These are phyloP conservation scores for Frankliniella fusca DNA, from an alignment of 2,888 invertebrate species.

Conservation along the genomic window DNA sequence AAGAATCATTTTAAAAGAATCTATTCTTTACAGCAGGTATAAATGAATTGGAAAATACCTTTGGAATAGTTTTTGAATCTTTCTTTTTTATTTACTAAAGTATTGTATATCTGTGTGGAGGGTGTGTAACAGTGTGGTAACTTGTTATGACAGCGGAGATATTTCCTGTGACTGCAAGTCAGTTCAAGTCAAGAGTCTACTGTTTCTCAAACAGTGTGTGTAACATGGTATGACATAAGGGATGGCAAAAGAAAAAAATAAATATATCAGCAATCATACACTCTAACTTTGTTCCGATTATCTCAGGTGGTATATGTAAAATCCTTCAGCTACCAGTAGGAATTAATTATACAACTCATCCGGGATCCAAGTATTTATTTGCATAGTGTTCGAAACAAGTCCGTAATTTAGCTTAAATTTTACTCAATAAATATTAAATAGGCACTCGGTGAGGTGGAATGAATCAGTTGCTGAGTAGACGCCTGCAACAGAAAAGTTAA, in stretches of 20 bases:
- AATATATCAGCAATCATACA: constrained; percentile 26
- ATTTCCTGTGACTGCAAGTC: constrained; percentile 26
- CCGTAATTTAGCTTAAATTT: neutral
- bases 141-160: constrained; percentile 26
- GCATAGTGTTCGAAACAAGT: no score
- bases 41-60: neutral
- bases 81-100: constrained; percentile 15
- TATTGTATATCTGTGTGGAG: constrained; percentile 25
- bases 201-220: constrained; percentile 24
- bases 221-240: constrained; percentile 26
- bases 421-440: constrained; percentile 12
- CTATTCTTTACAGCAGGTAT: constrained; percentile 12
- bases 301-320: neutral
- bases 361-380: neutral
- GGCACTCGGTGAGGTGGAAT: constrained; percentile 6
- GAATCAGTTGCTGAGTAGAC: neutral
- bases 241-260: constrained; percentile 26
- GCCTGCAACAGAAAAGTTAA: neutral
- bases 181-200: constrained; percentile 25
- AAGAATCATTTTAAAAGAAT: constrained; percentile 13
- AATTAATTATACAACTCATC: neutral
- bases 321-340: neutral
- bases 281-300: neutral
- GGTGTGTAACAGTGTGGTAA: constrained; percentile 26
- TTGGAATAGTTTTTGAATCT: constrained; percentile 2